Conservation (phyloP, 2,797 vertebrate species). For the Poeciliopsis paucimaculata region DNA sequence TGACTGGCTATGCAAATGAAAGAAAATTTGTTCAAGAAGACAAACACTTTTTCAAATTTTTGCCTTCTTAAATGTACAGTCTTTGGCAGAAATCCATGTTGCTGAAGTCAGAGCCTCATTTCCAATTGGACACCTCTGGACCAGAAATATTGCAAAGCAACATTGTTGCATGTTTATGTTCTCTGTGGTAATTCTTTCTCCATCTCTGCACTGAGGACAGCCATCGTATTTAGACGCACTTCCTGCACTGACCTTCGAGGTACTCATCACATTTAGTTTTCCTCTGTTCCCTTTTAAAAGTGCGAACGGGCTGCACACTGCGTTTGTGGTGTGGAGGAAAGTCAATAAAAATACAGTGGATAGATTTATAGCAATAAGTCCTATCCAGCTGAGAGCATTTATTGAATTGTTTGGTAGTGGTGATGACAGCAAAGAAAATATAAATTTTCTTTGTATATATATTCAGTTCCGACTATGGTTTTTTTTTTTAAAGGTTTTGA, state of each 20-base stretch:
- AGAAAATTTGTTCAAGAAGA: not conserved
- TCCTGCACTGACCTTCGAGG: conserved; percentile 54
- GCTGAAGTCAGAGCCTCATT: not conserved
- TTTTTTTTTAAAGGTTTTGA: conserved; percentile 61
- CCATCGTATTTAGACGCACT: conserved; percentile 47
- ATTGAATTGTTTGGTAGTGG: conserved; percentile 64
- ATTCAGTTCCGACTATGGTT: conserved; percentile 63
- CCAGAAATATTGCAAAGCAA: conserved; percentile 58
- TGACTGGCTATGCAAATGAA: not conserved
- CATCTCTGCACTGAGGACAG: conserved; percentile 24
- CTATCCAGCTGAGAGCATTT: conserved; percentile 60
- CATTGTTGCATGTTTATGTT: conserved; percentile 35
- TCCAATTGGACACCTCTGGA: conserved; percentile 32
- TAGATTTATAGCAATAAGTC: conserved; percentile 57
- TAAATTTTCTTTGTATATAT: conserved; percentile 65
- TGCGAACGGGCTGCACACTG: conserved; percentile 46
- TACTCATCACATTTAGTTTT: conserved; percentile 34
- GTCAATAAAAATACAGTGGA: conserved; percentile 50
- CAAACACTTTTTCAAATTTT: not conserved
- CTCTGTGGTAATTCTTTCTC: conserved; percentile 30
- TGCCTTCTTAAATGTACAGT: not conserved
- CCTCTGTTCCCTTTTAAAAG: conserved; percentile 34
- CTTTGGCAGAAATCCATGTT: not conserved
- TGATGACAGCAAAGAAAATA: conserved; percentile 65
- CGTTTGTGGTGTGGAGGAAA: conserved; percentile 43